phyloP scores from a whole-genome alignment of 2,113 vertebrate genomes.

The Pangasianodon gigas region DNA sequence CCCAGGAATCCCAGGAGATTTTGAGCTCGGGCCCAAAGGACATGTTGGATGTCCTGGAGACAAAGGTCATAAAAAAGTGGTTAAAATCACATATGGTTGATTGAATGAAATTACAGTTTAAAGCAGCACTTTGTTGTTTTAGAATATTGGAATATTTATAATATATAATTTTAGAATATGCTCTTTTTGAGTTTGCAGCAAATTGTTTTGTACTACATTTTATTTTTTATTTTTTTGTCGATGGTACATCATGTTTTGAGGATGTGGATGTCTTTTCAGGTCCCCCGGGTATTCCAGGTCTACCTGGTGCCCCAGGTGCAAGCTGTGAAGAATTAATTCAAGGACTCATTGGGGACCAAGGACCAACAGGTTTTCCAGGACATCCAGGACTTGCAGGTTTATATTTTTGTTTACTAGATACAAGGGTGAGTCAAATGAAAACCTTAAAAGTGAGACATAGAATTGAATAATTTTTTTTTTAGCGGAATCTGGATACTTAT shows the following conservation, averaged over 20 bases:
- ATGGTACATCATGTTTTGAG: neutral
- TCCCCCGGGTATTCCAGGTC: slow-evolving; percentile 69
- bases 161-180: neutral
- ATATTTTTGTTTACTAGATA: neutral
- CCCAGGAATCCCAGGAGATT: slow-evolving; percentile 20
- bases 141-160: neutral
- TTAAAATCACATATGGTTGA: neutral
- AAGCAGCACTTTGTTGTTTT: neutral
- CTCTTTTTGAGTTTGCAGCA: too few species aligned
- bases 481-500: too few species aligned
- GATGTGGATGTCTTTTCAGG: slow-evolving; percentile 63
- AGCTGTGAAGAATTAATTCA: slow-evolving; percentile 45
- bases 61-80: slow-evolving; percentile 29
- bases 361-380: slow-evolving; percentile 58
- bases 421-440: too few species aligned
- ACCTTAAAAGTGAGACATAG: too few species aligned
- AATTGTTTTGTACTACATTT: neutral
- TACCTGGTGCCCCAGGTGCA: slow-evolving; percentile 63
- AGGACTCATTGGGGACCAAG: slow-evolving; percentile 51
- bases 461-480: too few species aligned
- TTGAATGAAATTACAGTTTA: neutral
- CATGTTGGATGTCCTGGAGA: slow-evolving; percentile 17
- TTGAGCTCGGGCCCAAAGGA: slow-evolving; percentile 36
- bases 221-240: too few species aligned
- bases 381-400: slow-evolving; percentile 6